Base-by-base conservation (phyloP, 2,888 invertebrate species). In the Coenonympha arcania region DNA sequence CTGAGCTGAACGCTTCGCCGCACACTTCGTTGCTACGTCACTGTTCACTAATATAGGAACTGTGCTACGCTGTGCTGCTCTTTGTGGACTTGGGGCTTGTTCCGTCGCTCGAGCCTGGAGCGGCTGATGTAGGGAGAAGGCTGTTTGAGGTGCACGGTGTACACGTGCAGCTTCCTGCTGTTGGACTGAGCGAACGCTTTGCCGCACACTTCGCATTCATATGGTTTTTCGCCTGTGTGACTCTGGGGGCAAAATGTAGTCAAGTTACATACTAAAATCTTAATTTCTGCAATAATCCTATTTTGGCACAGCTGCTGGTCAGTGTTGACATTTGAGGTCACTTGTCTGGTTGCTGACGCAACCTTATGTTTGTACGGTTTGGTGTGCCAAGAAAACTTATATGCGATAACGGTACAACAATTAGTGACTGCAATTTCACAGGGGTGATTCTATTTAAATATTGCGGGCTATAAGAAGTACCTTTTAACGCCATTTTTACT, bases 181-280 rank as follows among this genome's bases (percentile, higher is more conserved):
- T 76, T 78, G 41, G 79, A 76, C 61, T 79, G 77, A 5, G 71
- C 71, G 68, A 80, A 80, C 13, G 76, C 71, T 40, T 79, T 79
- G 48, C 77, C 79, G 60, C 79, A 80, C 2, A 78, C 69, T 40
- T 79, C 79, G 53, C 79, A 80, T 41, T 68, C 69, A 65, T 83
- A 84, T 3, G 81, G 79, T 50, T 81, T 82, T 34, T 72, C 75
- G 28, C 76, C 76, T 0, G 75, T 75, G 63, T 76, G 75, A 19
- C 72, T 68, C 75, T 76, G 62, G 0, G 44, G 50, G 5, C 3
- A 31, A 36, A 20, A 48, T 19, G 4, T 15, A 43, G 24, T 11
- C 0, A 11, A n/a, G n/a, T n/a, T n/a, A n/a, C n/a, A n/a, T n/a
- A n/a, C n/a, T n/a, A n/a, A n/a, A n/a, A n/a, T n/a, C n/a, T n/a